Percentiles rank a stretch among this genome's conserved stretches.
These are phyloP conservation scores for Pseudomugil gertrudae DNA, from an alignment of 2,797 vertebrate genomes.

Conservation along the genomic window DNA sequence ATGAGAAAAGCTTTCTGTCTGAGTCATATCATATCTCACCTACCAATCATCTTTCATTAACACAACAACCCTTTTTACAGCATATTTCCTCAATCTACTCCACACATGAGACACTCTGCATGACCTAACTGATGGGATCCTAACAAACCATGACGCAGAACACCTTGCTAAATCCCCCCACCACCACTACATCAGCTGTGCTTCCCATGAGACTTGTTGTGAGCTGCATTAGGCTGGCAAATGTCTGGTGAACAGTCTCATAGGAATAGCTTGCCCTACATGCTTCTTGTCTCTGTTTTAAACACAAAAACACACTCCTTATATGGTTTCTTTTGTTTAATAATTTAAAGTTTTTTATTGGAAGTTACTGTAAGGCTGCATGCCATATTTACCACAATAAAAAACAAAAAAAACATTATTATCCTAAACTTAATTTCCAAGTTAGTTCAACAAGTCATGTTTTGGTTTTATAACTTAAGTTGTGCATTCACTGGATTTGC, in stretches of 20 bases:
- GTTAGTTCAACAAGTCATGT: background rate
- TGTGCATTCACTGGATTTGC: background rate
- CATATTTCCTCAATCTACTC: conserved; percentile 22
- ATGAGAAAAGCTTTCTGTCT: background rate
- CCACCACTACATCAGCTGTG: conserved; percentile 6
- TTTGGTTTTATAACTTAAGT: background rate
- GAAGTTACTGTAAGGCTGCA: background rate
- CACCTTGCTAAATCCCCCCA: too few species aligned
- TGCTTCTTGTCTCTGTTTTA: background rate
- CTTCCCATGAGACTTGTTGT: background rate
- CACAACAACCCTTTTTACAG: background rate
- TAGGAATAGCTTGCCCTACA: conserved; percentile 19
- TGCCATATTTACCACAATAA: background rate
- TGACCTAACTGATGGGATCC: conserved; percentile 42
- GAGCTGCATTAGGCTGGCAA: conserved; percentile 5
- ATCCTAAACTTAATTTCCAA: background rate
- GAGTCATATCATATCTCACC: conserved; percentile 3
- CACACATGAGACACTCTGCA: conserved; percentile 8
- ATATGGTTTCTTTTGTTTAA: background rate
- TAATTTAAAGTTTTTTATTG: background rate
- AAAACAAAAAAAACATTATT: background rate
- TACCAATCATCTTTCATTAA: background rate
- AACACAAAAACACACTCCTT: background rate
- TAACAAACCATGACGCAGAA: too few species aligned
- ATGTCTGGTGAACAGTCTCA: conserved; percentile 8